Conservation (phyloP, 2,797 vertebrate genomes). For the Gambelia wislizenii region DNA sequence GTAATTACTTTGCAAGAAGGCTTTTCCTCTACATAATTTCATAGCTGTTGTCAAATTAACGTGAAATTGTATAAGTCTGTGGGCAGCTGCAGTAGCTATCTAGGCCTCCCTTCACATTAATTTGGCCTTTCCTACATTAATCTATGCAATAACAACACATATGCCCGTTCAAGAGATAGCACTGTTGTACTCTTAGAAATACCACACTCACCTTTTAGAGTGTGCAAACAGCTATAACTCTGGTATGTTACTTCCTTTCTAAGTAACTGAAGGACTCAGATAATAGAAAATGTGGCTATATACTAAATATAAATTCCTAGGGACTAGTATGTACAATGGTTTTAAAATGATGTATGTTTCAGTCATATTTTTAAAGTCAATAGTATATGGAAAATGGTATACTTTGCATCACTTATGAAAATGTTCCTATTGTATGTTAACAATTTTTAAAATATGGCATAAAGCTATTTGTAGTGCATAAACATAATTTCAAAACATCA, state of each 20-base stretch:
- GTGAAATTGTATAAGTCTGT: neutral
- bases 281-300: neutral
- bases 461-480: neutral
- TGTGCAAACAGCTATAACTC: neutral
- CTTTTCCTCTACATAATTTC: neutral
- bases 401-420: neutral
- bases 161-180: neutral
- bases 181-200: neutral
- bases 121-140: neutral
- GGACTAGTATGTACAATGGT: neutral
- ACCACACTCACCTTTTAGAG: neutral
- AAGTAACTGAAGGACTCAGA: neutral
- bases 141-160: neutral
- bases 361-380: neutral
- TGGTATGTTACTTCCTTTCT: neutral
- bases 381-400: neutral
- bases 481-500: neutral
- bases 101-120: neutral
- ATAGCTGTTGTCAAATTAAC: neutral
- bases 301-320: neutral
- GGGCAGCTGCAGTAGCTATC: neutral
- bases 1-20: neutral
- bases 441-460: neutral
- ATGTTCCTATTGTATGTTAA: neutral
- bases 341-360: neutral